Conservation (phyloP, 2,797 vertebrate genomes). For the Thalassophryne amazonica region DNA sequence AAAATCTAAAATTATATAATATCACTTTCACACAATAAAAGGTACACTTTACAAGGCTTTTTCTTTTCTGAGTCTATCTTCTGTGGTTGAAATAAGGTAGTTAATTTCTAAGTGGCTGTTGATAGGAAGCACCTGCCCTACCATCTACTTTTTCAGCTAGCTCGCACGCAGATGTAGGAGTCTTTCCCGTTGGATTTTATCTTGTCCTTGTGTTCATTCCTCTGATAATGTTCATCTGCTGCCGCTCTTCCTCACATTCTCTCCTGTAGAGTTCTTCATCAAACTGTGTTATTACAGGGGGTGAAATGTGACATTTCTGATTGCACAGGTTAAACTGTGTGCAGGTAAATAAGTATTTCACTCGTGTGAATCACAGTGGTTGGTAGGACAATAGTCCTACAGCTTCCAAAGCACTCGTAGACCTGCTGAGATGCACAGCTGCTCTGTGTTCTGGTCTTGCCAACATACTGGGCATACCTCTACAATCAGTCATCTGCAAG, state of each 20-base stretch:
- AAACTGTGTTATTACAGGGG: not conserved
- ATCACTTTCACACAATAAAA: not conserved
- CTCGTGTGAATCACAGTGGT: too few species aligned
- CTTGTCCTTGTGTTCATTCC: conserved; percentile 66
- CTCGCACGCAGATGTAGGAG: conserved; percentile 33
- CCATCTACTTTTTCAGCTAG: conserved; percentile 55
- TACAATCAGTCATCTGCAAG: not conserved
- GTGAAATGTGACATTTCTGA: not conserved
- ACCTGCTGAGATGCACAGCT: not conserved
- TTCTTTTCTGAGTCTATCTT: conserved; percentile 17
- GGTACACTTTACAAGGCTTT: conserved; percentile 10
- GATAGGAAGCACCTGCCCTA: conserved; percentile 48
- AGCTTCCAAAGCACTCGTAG: not conserved
- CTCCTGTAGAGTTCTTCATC: conserved; percentile 20
- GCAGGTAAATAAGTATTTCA: too few species aligned
- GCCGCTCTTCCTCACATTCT: conserved; percentile 51
- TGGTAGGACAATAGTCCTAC: too few species aligned
- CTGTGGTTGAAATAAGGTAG: conserved; percentile 31
- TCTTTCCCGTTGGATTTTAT: conserved; percentile 49
- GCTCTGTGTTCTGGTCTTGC: not conserved
- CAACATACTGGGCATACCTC: not conserved
- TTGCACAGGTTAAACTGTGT: not conserved
- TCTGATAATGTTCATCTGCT: conserved; percentile 54
- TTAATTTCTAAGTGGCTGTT: conserved; percentile 49
- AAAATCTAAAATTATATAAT: conserved; percentile 34